Percentiles rank a stretch among this genome's conserved stretches.
Evolutionary conservation across 2,888 invertebrate species (phyloP).

Genomic region (Diplolepis rosae): DNA sequence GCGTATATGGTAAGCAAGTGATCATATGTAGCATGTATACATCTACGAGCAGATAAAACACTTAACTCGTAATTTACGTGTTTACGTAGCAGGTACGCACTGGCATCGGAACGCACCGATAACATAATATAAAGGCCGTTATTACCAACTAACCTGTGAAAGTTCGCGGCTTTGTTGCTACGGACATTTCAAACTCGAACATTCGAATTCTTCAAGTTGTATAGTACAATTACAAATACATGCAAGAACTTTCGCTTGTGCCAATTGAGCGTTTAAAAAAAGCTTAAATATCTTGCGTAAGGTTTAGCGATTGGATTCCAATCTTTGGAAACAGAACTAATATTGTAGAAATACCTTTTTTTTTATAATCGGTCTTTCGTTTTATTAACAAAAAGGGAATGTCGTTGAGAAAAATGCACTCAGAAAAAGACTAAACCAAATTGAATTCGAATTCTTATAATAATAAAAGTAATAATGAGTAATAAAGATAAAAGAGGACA

Average conservation of each 20-base stretch:
- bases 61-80: not conserved
- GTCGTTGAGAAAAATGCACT: no score
- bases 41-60: not conserved
- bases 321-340: not conserved
- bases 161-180: not conserved
- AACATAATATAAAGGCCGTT: not conserved
- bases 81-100: not conserved
- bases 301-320: not conserved
- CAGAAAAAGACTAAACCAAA: no score
- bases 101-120: slow-evolving; percentile 2
- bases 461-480: no score
- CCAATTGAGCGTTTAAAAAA: not conserved
- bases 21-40: not conserved
- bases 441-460: no score
- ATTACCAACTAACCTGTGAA: slow-evolving; percentile 4
- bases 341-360: no score
- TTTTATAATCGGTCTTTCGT: not conserved
- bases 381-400: no score
- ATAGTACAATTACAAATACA: not conserved
- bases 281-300: not conserved
- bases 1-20: slow-evolving; percentile 37
- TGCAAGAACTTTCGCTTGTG: not conserved
- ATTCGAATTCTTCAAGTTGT: slow-evolving; percentile 14
- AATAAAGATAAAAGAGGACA: no score
- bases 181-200: not conserved